Base-by-base conservation (phyloP, 2,113 vertebrate species). In the Petaurus breviceps region DNA sequence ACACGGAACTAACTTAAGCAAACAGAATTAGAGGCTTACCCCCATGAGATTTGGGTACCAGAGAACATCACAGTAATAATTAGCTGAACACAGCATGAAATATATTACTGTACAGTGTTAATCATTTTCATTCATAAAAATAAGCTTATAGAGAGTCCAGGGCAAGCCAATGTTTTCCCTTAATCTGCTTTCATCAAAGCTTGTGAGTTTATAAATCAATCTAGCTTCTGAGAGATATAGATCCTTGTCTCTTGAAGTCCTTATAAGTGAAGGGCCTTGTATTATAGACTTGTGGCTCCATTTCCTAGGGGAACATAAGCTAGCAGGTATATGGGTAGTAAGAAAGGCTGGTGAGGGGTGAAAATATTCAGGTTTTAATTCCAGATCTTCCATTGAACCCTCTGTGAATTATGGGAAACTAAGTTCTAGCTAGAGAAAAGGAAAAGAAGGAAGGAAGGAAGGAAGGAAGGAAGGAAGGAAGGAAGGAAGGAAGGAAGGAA, bases 21-120 rank as follows among this genome's bases (percentile, higher is more conserved):
- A 84, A 84, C 37, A 84, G 68, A 84, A 84, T 84, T 84, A 84
- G 49, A 57, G 43, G 54, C 37, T 90, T n/a, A 55, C 31, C 51
- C 3, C 24, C n/a, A 53, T 16, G 19, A 49, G 51, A 89, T 91
- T 23, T 22, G 68, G 68, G n/a, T 22, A 84, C n/a, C 43, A 91
- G 31, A 90, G 57, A 43, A 92, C 24, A 90, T 9, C 37, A 43
- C 24, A 50, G 55, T 43, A 89, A 10, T 31, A 91, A 94, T 91
- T 91, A 77, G 51, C 77, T 92, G 68, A 28, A 92, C 43, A 54
- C 9, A 57, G 93, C 92, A 51, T 52, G 47, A 94, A 92, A 91
- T 61, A 50, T 4, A 31, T 50, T 91, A n/a, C 14, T 26, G 50
- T 47, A 54, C 54, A 68, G 61, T 52, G 23, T 46, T 22, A 94